Conservation (phyloP, 2,888 invertebrate genomes). For the Ptychoptera contaminata region DNA sequence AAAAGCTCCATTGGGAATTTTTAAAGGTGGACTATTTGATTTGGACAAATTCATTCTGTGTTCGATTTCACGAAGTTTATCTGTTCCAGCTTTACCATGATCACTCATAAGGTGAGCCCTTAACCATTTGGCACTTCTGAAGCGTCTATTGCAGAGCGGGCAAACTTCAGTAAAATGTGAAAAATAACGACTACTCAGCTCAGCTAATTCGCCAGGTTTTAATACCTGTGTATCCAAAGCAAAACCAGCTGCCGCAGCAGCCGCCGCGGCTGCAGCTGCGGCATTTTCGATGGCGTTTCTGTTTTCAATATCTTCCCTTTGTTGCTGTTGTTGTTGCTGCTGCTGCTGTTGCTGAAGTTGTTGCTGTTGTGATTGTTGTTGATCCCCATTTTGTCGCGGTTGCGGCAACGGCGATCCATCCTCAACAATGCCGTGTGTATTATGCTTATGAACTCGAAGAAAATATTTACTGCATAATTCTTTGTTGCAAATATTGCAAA, state of each 20-base stretch:
- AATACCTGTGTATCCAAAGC: background rate
- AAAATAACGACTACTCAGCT: conserved; percentile 45
- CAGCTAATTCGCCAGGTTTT: conserved; percentile 27
- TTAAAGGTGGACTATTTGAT: conserved; percentile 27
- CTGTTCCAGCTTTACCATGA: conserved; percentile 47
- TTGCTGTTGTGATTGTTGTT: conserved; percentile 10
- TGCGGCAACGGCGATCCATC: conserved; percentile 46
- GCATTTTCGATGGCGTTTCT: background rate
- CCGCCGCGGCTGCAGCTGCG: conserved; percentile 26
- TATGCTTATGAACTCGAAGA: conserved; percentile 91
- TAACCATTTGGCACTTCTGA: conserved; percentile 75
- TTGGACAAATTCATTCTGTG: conserved; percentile 20
- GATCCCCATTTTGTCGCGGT: conserved; percentile 26
- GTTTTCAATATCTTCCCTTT: too few species aligned
- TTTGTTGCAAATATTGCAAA: conserved; percentile 95
- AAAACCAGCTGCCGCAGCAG: too few species aligned
- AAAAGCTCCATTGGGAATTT: conserved; percentile 27
- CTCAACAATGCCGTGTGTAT: conserved; percentile 91
- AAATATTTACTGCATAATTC: conserved; percentile 97
- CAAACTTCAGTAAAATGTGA: conserved; percentile 61
- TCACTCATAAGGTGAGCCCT: conserved; percentile 76
- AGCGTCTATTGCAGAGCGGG: conserved; percentile 71
- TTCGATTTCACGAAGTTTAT: conserved; percentile 28
- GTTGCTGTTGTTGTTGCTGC: background rate
- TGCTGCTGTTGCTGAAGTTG: background rate